Conservation (phyloP, 1,140 invertebrate genomes). For the Cardiocondyla obscurior region DNA sequence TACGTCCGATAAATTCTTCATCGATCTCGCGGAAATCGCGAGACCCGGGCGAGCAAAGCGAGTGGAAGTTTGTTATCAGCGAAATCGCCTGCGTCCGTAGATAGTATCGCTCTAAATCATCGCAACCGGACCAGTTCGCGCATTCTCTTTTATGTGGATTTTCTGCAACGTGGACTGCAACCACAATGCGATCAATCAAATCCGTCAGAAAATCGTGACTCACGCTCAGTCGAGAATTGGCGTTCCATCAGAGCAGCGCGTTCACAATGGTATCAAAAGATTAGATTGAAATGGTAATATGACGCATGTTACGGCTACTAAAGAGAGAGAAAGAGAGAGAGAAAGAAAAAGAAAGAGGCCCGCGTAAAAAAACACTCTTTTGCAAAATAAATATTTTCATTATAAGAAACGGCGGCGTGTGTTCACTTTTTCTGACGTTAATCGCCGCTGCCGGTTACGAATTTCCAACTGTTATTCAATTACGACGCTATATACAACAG, state of each 20-base stretch:
- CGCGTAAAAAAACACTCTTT: not conserved
- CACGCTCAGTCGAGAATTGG: conserved; percentile 51
- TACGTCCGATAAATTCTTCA: conserved; percentile 56
- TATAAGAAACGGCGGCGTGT: not conserved
- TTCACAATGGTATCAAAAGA: conserved; percentile 55
- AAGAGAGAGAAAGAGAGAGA: too few species aligned
- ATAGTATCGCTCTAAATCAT: conserved; percentile 54
- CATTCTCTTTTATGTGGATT: conserved; percentile 56
- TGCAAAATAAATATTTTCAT: conserved; percentile 7
- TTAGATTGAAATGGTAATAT: conserved; percentile 51
- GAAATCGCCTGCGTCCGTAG: conserved; percentile 33
- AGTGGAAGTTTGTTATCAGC: conserved; percentile 52
- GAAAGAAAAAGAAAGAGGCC: too few species aligned
- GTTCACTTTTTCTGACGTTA: not conserved
- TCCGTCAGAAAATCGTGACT: conserved; percentile 57
- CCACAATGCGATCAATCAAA: conserved; percentile 58
- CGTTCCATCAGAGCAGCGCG: conserved; percentile 43
- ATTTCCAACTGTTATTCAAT: conserved; percentile 35
- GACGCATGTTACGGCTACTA: conserved; percentile 24
- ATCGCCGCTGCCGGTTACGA: conserved; percentile 17
- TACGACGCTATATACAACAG: conserved; percentile 16
- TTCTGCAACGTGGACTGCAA: conserved; percentile 56
- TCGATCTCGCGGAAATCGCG: conserved; percentile 33
- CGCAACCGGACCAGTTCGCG: conserved; percentile 30
- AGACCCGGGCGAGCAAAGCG: conserved; percentile 27